Conservation (phyloP, 1,140 invertebrate species). For the Oncopeltus fasciatus region DNA sequence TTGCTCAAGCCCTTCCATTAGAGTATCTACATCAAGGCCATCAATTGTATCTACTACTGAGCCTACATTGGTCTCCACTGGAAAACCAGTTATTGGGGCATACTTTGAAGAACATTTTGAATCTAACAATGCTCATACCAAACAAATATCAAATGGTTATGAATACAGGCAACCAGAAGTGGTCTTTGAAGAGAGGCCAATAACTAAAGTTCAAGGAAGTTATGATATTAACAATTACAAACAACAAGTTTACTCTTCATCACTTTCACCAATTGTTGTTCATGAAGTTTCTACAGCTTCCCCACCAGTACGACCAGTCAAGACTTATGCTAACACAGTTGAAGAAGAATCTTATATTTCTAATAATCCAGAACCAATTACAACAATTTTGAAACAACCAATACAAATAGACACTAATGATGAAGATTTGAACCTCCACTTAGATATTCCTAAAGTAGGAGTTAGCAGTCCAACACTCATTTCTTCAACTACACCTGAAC, state of each 20-base stretch:
- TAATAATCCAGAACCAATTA: conserved; percentile 9
- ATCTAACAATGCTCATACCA: conserved; percentile 13
- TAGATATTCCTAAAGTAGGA: conserved; percentile 14
- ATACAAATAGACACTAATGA: not conserved
- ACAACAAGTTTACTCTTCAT: not conserved
- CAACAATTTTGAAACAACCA: conserved; percentile 6
- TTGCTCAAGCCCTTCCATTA: not conserved
- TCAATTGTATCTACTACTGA: not conserved
- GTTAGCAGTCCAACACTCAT: not conserved
- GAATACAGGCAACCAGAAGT: not conserved
- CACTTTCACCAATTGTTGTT: not conserved
- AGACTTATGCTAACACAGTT: conserved; percentile 15
- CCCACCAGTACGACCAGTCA: conserved; percentile 10
- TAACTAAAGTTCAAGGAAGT: not conserved
- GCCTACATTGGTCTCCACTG: too few species aligned
- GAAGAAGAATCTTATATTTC: conserved; percentile 20
- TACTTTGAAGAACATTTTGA: conserved; percentile 21
- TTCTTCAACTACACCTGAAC: conserved; percentile 14
- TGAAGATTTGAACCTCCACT: conserved; percentile 13
- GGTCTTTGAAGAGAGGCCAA: not conserved
- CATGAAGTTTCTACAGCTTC: not conserved
- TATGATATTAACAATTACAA: not conserved
- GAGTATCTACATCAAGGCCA: not conserved
- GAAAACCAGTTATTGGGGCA: conserved; percentile 8
- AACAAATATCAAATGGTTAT: conserved; percentile 5